Conservation (phyloP, 2,113 vertebrate species). For the Centropristis striata region DNA sequence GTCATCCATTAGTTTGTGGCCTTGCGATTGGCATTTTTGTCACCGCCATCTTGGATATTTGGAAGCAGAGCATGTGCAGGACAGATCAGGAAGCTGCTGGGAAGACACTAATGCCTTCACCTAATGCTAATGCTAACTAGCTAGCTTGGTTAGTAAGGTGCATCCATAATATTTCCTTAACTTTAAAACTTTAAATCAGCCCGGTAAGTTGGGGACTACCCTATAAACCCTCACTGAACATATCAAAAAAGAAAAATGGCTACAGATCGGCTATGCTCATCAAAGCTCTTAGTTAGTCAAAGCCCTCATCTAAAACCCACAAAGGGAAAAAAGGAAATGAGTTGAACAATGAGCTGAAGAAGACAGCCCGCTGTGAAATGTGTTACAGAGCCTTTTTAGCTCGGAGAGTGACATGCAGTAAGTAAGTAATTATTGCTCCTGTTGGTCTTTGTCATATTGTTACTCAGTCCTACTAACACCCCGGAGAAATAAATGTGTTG, state of each 20-base stretch:
- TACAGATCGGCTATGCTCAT: neutral
- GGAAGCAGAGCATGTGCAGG: no score
- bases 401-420: constrained; percentile 35
- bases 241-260: neutral
- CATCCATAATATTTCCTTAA: constrained; percentile 20
- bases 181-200: constrained; percentile 25
- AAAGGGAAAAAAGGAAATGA: constrained; percentile 9
- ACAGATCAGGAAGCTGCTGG: no score
- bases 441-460: constrained; percentile 61
- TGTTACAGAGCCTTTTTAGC: constrained; percentile 19
- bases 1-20: no score
- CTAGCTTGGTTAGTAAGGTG: no score
- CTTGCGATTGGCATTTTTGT: no score
- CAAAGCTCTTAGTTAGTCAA: constrained; percentile 23
- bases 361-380: constrained; percentile 18
- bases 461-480: constrained; percentile 41
- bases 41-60: no score
- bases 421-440: constrained; percentile 53
- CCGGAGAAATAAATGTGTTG: constrained; percentile 62
- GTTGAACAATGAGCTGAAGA: constrained; percentile 22
- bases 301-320: constrained; percentile 7
- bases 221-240: constrained; percentile 10
- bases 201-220: neutral
- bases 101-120: no score
- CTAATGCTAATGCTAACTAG: no score